Conservation (phyloP, 2,888 invertebrate genomes). For the Apamea sordens region DNA sequence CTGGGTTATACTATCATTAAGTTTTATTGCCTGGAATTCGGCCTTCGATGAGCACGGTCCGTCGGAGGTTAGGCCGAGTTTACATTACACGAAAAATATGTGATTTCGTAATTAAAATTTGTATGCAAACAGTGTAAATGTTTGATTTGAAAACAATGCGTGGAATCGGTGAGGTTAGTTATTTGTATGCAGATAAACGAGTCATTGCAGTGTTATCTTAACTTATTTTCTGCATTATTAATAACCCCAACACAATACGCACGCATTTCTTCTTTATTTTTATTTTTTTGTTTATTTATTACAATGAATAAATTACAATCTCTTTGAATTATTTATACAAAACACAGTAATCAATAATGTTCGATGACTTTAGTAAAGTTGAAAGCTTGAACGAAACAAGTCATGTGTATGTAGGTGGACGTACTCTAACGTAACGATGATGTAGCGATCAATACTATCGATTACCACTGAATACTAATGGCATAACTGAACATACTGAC, state of each 20-base stretch:
- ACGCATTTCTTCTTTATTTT: background rate
- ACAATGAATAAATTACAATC: background rate
- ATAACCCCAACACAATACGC: background rate
- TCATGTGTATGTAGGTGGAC: slow-evolving; percentile 52
- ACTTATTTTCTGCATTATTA: background rate
- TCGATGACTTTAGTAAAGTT: slow-evolving; percentile 12
- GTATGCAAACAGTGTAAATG: slow-evolving; percentile 58
- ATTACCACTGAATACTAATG: slow-evolving; percentile 59
- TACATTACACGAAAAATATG: slow-evolving; percentile 66
- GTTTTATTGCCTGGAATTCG: slow-evolving; percentile 83
- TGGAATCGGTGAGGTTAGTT: slow-evolving; percentile 12
- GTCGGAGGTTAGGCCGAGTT: slow-evolving; percentile 67
- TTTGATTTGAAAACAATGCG: slow-evolving; percentile 48
- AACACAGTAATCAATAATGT: background rate
- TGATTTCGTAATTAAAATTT: slow-evolving; percentile 66
- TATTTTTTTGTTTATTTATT: background rate
- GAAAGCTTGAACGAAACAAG: slow-evolving; percentile 20
- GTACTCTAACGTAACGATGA: slow-evolving; percentile 34
- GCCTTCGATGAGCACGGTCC: slow-evolving; percentile 76
- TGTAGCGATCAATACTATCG: slow-evolving; percentile 55
- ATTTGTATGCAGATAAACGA: slow-evolving; percentile 20
- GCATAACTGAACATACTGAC: slow-evolving; percentile 54
- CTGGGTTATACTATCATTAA: slow-evolving; percentile 83
- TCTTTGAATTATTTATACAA: background rate
- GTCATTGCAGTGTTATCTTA: background rate